phyloP scores from a whole-genome alignment of 2,113 vertebrate species.

The Embiotoca jacksoni region DNA sequence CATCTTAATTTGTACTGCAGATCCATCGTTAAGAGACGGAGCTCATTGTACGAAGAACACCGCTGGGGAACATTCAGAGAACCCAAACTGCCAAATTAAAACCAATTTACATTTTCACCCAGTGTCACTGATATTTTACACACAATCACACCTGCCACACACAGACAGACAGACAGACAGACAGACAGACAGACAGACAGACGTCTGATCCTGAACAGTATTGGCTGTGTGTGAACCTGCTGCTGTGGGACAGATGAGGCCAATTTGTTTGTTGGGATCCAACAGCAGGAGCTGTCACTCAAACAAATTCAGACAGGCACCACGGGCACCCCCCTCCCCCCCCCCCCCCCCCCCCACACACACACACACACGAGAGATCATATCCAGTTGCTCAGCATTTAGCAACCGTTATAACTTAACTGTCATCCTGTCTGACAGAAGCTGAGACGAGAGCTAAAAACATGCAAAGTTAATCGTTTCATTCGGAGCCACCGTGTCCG shows the following conservation, averaged over 20 bases:
- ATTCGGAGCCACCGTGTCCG: too few species aligned
- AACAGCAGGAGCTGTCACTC: conserved; percentile 58
- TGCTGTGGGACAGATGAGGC: conserved; percentile 44
- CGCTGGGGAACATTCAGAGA: too few species aligned
- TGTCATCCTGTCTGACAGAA: not conserved
- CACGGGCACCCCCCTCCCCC: not conserved
- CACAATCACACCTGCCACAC: not conserved
- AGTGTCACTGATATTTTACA: not conserved
- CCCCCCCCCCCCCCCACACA: not conserved
- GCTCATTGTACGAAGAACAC: too few species aligned
- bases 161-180: not conserved
- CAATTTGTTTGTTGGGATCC: conserved; percentile 53
- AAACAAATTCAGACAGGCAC: conserved; percentile 18
- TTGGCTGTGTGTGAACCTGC: conserved; percentile 25
- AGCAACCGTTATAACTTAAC: conserved; percentile 4
- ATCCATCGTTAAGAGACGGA: too few species aligned
- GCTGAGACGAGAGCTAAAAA: too few species aligned
- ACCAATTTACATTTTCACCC: not conserved
- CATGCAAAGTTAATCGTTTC: too few species aligned
- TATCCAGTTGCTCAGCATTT: conserved; percentile 9
- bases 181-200: not conserved
- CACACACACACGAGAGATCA: not conserved
- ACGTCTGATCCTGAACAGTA: conserved; percentile 4
- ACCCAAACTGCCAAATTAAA: accelerated
- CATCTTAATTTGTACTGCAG: too few species aligned